phyloP scores from a whole-genome alignment of 2,113 vertebrate species.

The Mesitornis unicolor region DNA sequence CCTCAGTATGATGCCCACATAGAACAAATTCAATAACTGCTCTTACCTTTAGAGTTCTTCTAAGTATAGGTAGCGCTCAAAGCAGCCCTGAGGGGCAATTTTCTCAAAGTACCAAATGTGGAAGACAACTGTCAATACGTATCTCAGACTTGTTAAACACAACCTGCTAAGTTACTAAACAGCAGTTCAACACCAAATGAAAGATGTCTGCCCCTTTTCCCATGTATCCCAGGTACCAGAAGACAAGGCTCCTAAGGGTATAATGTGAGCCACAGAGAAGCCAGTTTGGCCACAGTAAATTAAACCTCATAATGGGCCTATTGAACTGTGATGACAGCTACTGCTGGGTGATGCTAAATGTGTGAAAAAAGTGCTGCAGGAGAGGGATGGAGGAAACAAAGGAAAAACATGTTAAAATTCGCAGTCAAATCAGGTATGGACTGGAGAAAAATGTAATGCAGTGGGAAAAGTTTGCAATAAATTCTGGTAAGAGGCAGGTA shows the following conservation, averaged over 20 bases:
- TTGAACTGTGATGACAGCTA: conserved; percentile 32
- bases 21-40: background rate
- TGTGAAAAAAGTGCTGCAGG: background rate
- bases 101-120: background rate
- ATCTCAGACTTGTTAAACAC: background rate
- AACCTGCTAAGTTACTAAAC: background rate
- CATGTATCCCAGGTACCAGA: background rate
- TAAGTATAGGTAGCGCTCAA: background rate
- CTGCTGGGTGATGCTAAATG: background rate
- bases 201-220: background rate
- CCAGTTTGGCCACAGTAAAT: conserved; percentile 6
- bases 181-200: background rate
- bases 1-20: fast-evolving
- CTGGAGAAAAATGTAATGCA: background rate
- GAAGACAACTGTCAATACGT: background rate
- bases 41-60: background rate
- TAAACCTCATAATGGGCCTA: background rate
- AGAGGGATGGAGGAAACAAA: background rate
- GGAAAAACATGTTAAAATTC: background rate
- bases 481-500: background rate
- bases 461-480: background rate
- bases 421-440: background rate
- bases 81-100: background rate
- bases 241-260: background rate
- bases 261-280: background rate